Percentiles rank a stretch among this genome's conserved stretches.
These are phyloP conservation scores for Cenopis cana DNA, from an alignment of 2,888 invertebrate species.

Conservation along the genomic window DNA sequence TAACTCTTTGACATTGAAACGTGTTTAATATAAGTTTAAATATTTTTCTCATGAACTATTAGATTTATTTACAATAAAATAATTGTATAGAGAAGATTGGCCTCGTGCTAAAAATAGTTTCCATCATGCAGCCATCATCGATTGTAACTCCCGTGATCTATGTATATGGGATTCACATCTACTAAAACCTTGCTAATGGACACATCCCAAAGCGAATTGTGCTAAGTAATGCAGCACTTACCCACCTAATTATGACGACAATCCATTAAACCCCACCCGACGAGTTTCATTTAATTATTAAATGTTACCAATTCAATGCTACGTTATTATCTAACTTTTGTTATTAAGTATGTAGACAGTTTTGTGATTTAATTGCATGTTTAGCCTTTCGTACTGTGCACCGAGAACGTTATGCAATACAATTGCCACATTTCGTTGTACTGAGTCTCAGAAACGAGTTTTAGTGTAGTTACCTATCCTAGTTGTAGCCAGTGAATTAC, in stretches of 20 bases:
- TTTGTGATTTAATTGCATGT: constrained; percentile 44
- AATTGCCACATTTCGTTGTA: constrained; percentile 44
- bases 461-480: constrained; percentile 36
- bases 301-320: constrained; percentile 17
- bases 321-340: constrained; percentile 32
- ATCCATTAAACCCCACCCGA: constrained; percentile 29
- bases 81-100: no score
- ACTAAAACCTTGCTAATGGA: constrained; percentile 11
- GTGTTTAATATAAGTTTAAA: no score
- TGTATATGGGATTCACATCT: no score
- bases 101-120: no score
- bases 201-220: not conserved
- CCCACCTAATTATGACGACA: not conserved
- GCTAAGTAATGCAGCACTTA: constrained; percentile 23
- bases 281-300: constrained; percentile 23
- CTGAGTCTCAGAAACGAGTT: constrained; percentile 38
- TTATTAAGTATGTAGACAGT: constrained; percentile 29
- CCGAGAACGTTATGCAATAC: constrained; percentile 40
- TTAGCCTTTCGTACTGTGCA: constrained; percentile 32
- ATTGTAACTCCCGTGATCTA: no score
- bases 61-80: no score
- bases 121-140: no score
- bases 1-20: no score
- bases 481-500: constrained; percentile 34
- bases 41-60: no score